phyloP scores from a whole-genome alignment of 1,140 invertebrate genomes.

The Propsilocerus akamusi region DNA sequence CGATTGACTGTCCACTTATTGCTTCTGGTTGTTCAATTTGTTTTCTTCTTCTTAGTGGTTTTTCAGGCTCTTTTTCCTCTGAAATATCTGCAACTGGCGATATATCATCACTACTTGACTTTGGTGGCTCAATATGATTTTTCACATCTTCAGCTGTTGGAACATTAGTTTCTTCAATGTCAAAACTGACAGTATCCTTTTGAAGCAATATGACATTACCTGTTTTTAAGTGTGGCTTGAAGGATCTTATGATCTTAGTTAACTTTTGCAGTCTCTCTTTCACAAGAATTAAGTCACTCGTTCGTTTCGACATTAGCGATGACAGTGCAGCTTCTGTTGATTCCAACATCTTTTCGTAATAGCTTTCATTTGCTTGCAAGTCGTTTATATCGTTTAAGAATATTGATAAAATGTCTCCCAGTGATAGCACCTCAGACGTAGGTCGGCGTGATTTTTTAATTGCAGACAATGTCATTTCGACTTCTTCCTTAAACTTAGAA shows the following conservation, averaged over 20 bases:
- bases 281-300: too few species aligned
- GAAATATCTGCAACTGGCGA: neutral
- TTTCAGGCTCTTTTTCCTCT: conserved; percentile 13
- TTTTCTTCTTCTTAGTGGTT: conserved; percentile 20
- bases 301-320: conserved; percentile 6
- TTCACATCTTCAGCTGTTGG: conserved; percentile 14
- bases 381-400: neutral
- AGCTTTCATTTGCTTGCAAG: neutral
- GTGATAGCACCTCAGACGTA: neutral
- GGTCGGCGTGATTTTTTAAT: neutral
- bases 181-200: too few species aligned
- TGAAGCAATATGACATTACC: too few species aligned
- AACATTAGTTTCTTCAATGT: too few species aligned
- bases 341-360: too few species aligned
- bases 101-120: too few species aligned
- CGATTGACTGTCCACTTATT: too few species aligned
- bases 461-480: neutral
- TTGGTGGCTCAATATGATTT: conserved; percentile 9
- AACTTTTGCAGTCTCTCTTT: too few species aligned
- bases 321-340: conserved; percentile 9
- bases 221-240: too few species aligned
- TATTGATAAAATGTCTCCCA: too few species aligned
- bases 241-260: too few species aligned
- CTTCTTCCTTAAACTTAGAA: neutral
- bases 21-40: too few species aligned